Base-by-base conservation (phyloP, 2,888 invertebrate genomes). In the Dicroscelio sp. region DNA sequence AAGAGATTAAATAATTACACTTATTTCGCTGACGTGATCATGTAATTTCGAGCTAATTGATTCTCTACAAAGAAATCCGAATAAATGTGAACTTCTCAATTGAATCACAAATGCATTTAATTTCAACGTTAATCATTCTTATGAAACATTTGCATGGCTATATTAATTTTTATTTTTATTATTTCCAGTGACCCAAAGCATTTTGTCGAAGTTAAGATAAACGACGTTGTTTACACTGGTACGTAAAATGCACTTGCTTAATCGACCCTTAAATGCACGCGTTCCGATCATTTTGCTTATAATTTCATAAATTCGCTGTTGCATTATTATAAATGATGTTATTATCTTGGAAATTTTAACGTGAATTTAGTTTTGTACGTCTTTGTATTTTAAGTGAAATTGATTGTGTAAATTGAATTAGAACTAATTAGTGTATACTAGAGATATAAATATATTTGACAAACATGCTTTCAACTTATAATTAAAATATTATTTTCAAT, bases 131-230 rank as follows among this genome's bases (percentile, higher is more conserved):
- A 33, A 43, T 75, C 55, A 14, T 63, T 63, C 35, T 27, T 30
- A 17, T 73, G 30, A 69, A 35, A n/a, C 27, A 58, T 65, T 73
- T 55, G 27, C 58, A 31, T 12, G 33, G 73, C 31, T 27, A 31
- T 58, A 69, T 31, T 30, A 33, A 31, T 20, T 14, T 60, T 71
- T 33, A 17, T 35, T 63, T 55, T 33, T n/a, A 14, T 55, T 73
- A 33, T 84, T 85, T 80, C 0, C 84, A 92, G 91, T 5, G 87
- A 90, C 43, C 89, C 91, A 30, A 92, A 90, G 75, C 78, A 69
- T 23, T 25, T 52, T 30, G 90, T 95, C 17, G 86, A 95, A n/a
- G 87, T 95, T 14, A 94, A 88, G 14, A 95, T 95, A 52, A 95
- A 95, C 63, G 94, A 92, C 60, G 17, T 63, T 4, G 20, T 84